A percentile compares a stretch with the other conserved stretches of the same genome.
Evolutionary conservation across 2,113 vertebrate genomes (phyloP).

Genomic region (Halcyon senegalensis): DNA sequence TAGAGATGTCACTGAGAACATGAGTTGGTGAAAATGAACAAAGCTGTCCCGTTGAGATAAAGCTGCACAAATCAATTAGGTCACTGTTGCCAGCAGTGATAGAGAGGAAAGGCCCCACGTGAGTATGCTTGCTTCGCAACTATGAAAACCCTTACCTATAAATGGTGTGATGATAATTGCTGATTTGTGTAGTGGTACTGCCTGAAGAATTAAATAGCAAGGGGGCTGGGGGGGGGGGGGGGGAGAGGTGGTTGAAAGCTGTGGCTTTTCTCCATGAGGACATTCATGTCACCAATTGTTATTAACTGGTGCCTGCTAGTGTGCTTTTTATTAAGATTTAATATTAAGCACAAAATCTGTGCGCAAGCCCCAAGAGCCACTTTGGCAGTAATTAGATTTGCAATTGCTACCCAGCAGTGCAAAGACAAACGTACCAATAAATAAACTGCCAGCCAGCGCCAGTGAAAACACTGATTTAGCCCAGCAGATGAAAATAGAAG

Average conservation of each 20-base stretch:
- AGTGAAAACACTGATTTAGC: background rate
- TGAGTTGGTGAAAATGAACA: background rate
- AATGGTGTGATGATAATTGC: background rate
- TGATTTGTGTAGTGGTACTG: background rate
- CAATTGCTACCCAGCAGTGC: background rate
- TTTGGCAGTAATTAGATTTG: constrained; percentile 23
- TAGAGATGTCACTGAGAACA: background rate
- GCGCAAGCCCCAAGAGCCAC: background rate
- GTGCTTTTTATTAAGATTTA: constrained; percentile 23
- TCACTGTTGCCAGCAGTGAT: background rate
- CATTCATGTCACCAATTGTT: background rate
- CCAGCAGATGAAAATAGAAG: background rate
- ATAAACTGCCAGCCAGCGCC: background rate
- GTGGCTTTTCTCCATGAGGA: background rate
- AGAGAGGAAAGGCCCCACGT: background rate
- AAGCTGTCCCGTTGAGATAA: background rate
- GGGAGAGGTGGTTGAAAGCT: background rate
- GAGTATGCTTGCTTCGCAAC: accelerated
- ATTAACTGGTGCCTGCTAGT: background rate
- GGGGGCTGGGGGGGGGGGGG: background rate
- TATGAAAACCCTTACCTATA: background rate
- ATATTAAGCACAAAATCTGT: constrained; percentile 3
- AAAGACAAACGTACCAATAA: background rate
- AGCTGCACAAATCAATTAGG: background rate
- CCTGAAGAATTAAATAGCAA: background rate